Evolutionary conservation across 1,140 invertebrate species (phyloP).

Genomic region (Caenorhabditis tropicalis): DNA sequence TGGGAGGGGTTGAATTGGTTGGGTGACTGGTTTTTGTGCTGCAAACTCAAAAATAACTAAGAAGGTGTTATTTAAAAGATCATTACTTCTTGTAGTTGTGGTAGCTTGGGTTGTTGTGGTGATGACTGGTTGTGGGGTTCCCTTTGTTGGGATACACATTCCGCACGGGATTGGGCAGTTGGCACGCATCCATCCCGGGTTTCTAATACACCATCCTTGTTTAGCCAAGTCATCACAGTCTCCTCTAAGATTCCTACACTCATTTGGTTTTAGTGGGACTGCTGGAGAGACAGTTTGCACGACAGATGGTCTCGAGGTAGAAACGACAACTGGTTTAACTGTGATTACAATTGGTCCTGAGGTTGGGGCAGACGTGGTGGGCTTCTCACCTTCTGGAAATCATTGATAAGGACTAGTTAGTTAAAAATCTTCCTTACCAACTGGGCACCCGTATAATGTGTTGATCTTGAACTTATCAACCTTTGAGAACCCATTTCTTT

Average conservation of each 20-base stretch:
- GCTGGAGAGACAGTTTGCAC: background rate
- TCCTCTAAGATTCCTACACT: conserved; percentile 63
- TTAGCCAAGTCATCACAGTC: conserved; percentile 66
- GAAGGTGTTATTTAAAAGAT: background rate
- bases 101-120: background rate
- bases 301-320: background rate
- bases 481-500: conserved; percentile 73
- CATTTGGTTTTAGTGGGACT: background rate
- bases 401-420: background rate
- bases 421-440: background rate
- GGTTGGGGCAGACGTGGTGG: conserved; percentile 22
- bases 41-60: conserved; percentile 10
- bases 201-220: conserved; percentile 69
- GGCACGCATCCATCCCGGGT: conserved; percentile 68
- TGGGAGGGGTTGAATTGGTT: conserved; percentile 38
- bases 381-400: conserved; percentile 36
- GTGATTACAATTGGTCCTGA: background rate
- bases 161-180: conserved; percentile 67
- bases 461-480: conserved; percentile 75
- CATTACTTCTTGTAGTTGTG: background rate
- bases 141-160: conserved; percentile 58
- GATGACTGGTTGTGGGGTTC: conserved; percentile 26
- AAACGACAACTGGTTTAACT: conserved; percentile 17
- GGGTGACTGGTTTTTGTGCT: conserved; percentile 31
- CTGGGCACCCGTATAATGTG: conserved; percentile 73